phyloP scores from a whole-genome alignment of 37 sponge, comb jelly and placozoan species.

The Halichondria panicea region DNA sequence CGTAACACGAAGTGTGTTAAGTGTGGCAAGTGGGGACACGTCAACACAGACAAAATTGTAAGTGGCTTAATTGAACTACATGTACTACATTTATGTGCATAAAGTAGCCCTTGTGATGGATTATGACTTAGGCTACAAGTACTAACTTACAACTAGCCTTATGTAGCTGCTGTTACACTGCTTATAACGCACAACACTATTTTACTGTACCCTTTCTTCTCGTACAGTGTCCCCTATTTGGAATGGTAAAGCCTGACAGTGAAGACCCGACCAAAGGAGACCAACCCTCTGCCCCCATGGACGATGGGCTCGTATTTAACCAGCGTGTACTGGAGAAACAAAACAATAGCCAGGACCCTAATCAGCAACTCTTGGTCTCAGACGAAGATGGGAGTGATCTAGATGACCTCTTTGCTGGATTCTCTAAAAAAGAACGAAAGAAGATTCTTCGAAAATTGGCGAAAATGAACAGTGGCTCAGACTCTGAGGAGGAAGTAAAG shows the following conservation, averaged over 20 bases:
- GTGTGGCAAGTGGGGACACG: constrained; percentile 93
- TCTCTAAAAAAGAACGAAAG: constrained; percentile 56
- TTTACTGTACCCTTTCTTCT: constrained; percentile 1
- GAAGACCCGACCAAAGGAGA: background rate
- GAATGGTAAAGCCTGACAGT: constrained; percentile 51
- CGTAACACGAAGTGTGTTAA: constrained; percentile 91
- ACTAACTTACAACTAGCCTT: no score
- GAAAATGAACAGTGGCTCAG: constrained; percentile 17
- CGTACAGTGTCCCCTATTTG: constrained; percentile 73
- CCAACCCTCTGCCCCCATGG: background rate
- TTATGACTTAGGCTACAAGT: no score
- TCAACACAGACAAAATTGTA: constrained; percentile 89
- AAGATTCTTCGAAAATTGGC: constrained; percentile 59
- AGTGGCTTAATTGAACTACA: background rate
- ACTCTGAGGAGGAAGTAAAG: constrained; percentile 7
- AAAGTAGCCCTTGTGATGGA: no score
- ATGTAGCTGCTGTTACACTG: no score
- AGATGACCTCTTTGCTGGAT: constrained; percentile 46
- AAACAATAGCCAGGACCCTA: constrained; percentile 45
- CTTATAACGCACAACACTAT: no score
- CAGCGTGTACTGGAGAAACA: constrained; percentile 65
- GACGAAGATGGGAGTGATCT: constrained; percentile 57
- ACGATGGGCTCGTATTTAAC: constrained; percentile 81
- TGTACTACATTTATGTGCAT: background rate
- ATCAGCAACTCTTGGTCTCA: constrained; percentile 67